These are phyloP conservation scores for Eurystomus glaucurus DNA, from an alignment of 2,797 vertebrate genomes.

Conservation along the genomic window DNA sequence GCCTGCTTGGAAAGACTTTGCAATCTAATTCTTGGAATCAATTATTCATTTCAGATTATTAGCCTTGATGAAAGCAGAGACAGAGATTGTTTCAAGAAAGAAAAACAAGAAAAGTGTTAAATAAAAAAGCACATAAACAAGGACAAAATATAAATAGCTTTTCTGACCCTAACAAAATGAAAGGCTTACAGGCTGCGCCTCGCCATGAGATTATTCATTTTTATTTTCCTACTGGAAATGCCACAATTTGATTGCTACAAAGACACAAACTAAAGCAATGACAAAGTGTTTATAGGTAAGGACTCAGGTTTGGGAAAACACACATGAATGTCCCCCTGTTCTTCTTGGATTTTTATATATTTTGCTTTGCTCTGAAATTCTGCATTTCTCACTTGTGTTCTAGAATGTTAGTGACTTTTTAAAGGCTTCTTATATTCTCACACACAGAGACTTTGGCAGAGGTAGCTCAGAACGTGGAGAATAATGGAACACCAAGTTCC, in stretches of 20 bases:
- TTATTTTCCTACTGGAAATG: neutral
- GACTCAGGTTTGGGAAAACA: neutral
- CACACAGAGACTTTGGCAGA: neutral
- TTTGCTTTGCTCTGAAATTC: neutral
- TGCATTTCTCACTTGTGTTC: neutral
- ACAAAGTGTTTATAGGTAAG: neutral
- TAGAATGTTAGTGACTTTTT: accelerated
- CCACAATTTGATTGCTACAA: neutral
- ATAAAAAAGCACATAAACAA: neutral
- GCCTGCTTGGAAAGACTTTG: neutral
- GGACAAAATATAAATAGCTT: neutral
- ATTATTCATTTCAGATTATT: conserved; percentile 37
- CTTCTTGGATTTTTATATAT: neutral
- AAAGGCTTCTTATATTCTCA: neutral
- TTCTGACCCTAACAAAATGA: neutral
- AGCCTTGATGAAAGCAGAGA: neutral
- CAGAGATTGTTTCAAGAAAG: neutral
- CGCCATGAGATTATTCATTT: neutral
- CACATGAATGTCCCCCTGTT: neutral
- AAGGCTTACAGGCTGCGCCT: neutral
- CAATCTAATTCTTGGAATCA: neutral
- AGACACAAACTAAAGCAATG: neutral
- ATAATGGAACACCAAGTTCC: neutral
- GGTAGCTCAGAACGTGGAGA: neutral
- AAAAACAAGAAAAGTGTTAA: neutral